Conservation (phyloP, 2,113 vertebrate genomes). For the Dicaeum eximium region DNA sequence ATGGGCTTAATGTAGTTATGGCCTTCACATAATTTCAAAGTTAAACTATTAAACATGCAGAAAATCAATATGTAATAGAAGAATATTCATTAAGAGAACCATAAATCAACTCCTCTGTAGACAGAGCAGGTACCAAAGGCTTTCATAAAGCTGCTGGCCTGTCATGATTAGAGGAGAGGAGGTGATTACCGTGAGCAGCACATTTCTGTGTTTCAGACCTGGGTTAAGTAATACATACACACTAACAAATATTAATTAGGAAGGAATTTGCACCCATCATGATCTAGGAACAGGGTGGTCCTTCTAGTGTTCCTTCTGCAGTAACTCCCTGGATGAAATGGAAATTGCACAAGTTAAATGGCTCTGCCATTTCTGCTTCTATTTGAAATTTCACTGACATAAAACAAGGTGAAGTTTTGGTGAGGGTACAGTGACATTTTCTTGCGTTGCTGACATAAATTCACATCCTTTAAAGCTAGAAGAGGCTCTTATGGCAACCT, state of each 20-base stretch:
- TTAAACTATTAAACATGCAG: slow-evolving; percentile 18
- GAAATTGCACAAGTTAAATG: background rate
- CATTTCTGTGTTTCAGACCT: background rate
- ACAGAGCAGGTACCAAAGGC: background rate
- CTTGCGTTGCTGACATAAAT: background rate
- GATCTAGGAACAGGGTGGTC: background rate
- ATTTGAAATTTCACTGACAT: background rate
- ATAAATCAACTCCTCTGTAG: slow-evolving; percentile 17
- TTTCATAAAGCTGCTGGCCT: background rate
- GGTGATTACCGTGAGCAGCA: background rate
- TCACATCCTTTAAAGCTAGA: background rate
- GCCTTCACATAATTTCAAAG: background rate
- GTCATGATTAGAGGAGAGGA: background rate
- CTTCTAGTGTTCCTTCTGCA: background rate
- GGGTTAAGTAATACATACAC: background rate
- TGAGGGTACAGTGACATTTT: background rate
- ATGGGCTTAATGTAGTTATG: background rate
- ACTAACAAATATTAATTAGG: background rate
- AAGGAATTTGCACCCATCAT: background rate
- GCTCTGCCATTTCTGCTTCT: background rate
- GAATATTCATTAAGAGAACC: background rate
- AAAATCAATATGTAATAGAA: slow-evolving; percentile 43
- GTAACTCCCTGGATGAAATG: background rate
- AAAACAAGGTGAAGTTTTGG: background rate
- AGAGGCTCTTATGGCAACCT: background rate